A percentile compares a stretch with the other conserved stretches of the same genome.
Conservation (phyloP, 2,797 vertebrate species). For the Aulostomus chinensis region DNA sequence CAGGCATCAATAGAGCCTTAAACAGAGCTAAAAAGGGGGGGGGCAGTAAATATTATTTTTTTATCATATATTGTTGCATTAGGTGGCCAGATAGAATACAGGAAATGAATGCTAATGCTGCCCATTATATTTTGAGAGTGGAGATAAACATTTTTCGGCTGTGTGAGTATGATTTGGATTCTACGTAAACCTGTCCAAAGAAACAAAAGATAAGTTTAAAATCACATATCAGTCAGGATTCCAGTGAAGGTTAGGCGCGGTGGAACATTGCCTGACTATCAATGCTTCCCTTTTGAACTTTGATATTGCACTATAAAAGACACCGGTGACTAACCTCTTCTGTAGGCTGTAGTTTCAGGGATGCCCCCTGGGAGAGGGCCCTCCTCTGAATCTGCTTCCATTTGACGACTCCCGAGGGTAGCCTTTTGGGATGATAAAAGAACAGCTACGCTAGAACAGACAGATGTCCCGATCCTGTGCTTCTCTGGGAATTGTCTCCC, state of each 20-base stretch:
- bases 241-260: too few relatives aligned
- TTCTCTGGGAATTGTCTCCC: constrained; percentile 46
- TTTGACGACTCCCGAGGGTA: constrained; percentile 51
- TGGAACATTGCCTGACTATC: too few relatives aligned
- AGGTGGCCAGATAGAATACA: too few relatives aligned
- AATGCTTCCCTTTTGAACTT: constrained; percentile 57
- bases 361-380: constrained; percentile 47
- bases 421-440: constrained; percentile 66
- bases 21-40: not conserved
- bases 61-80: too few relatives aligned
- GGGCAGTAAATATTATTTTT: too few relatives aligned
- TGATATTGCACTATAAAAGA: constrained; percentile 47
- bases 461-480: constrained; percentile 63
- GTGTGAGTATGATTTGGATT: too few relatives aligned
- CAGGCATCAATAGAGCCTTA: not conserved
- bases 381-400: constrained; percentile 51
- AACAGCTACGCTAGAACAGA: constrained; percentile 51
- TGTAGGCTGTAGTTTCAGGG: constrained; percentile 64
- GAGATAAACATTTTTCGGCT: too few relatives aligned
- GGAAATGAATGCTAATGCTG: too few relatives aligned
- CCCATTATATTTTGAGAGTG: too few relatives aligned
- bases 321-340: constrained; percentile 43
- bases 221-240: too few relatives aligned
- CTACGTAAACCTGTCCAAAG: too few relatives aligned
- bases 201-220: too few relatives aligned